Percentiles rank a stretch among this genome's conserved stretches.
These are phyloP conservation scores for Muscicapa comitata DNA, from an alignment of 2,797 vertebrate genomes.

Conservation along the genomic window DNA sequence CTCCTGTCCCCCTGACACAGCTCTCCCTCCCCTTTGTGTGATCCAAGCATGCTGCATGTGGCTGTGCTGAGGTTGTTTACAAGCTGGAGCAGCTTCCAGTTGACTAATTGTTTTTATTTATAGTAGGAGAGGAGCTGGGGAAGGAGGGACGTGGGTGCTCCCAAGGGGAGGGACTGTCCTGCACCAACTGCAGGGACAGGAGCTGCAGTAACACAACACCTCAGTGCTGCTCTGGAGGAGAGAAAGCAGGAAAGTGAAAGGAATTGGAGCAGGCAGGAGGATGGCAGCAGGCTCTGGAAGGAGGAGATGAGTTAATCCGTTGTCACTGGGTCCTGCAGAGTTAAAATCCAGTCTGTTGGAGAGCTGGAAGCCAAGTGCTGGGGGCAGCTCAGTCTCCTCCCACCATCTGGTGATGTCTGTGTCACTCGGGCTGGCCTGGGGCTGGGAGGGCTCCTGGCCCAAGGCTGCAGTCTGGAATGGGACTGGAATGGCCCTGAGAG, in stretches of 20 bases:
- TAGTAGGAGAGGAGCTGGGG: background rate
- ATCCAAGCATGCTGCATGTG: background rate
- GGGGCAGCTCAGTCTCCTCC: background rate
- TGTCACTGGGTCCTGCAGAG: background rate
- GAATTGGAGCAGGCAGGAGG: background rate
- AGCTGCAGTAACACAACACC: background rate
- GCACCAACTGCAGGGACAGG: background rate
- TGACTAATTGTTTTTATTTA: background rate
- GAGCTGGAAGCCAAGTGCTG: background rate
- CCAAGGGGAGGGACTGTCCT: background rate
- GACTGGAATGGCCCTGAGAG: background rate
- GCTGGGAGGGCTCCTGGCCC: background rate
- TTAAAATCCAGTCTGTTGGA: background rate
- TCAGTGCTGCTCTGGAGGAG: background rate
- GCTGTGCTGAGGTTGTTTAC: background rate
- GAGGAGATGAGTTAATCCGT: background rate
- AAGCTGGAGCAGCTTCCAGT: background rate
- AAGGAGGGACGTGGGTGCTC: background rate
- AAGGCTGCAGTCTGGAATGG: too few relatives aligned
- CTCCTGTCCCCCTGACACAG: background rate
- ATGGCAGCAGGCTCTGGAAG: background rate
- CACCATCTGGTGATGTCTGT: accelerated
- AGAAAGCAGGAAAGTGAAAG: background rate
- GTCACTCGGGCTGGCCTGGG: background rate
- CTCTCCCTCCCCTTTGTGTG: background rate